Base-by-base conservation (phyloP, 92 coral and sea anemone species). In the Meandrina meandrites region DNA sequence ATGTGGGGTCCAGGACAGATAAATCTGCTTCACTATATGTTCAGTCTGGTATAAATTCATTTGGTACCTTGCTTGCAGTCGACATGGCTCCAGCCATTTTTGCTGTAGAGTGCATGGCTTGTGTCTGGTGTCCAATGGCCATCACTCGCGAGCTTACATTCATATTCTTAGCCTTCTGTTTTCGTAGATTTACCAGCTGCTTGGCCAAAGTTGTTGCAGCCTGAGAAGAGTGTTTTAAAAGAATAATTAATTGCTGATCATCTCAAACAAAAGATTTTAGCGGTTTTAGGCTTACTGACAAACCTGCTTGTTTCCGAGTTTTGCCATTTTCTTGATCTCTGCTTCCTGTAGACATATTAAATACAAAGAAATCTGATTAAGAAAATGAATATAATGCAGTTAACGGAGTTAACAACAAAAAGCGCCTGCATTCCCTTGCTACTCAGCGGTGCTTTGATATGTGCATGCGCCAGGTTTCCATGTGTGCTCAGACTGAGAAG, bases 61-160 rank as follows among this genome's bases (percentile, higher is more conserved):
- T n/a, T n/a, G n/a, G n/a, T 50, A 95, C 99, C 95, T 97, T 95
- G 45, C 96, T 90, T 58, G 98, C 96, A 10, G 98, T 89, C 28
- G 98, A 93, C 99, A 97, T 97, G 37, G 99, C 98, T 30, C 98
- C 97, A 31, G 98, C 99, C 99, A 97, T 97, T 83, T 91, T 94
- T n/a, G 95, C 96, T n/a, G 96, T 89, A 0, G 99, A 95, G 68
- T 97, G 99, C 99, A 97, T 95, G 14, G 99, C 86, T 69, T 97
- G 99, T 81, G 96, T 92, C 82, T 97, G 99, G 81, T 97, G 95
- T 32, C 99, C 98, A 75, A 97, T 86, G 27, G 98, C 99, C 87
- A 92, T 79, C 22, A 97, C 84, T 73, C 90, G 90, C 15, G 99
- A 91, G 75, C 92, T 93, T 8, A 96, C 92, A 31, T 91, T 90